These are phyloP conservation scores for Drosophila atripex DNA, from an alignment of 2,888 invertebrate genomes.

Conservation along the genomic window DNA sequence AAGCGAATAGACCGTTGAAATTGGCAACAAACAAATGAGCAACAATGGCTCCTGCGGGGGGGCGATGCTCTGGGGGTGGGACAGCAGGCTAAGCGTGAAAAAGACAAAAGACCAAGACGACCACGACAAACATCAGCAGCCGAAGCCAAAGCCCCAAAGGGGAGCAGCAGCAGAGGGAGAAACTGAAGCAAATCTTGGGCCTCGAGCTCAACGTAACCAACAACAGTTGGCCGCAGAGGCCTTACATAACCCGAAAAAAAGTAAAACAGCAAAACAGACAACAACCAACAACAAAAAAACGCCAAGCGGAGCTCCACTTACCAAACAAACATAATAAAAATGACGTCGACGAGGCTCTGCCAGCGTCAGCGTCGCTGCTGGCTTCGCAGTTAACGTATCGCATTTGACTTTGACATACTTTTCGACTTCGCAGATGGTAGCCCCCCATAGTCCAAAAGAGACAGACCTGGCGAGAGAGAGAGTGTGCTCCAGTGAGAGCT, in stretches of 20 bases:
- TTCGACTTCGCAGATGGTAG: conserved; percentile 58
- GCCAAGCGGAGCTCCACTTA: conserved; percentile 64
- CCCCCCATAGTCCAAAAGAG: conserved; percentile 17
- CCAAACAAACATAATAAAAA: conserved; percentile 77
- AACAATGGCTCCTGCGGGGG: conserved; percentile 29
- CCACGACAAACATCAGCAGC: conserved; percentile 45
- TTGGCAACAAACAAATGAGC: conserved; percentile 79
- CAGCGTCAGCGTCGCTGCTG: background rate
- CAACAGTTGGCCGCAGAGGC: conserved; percentile 49
- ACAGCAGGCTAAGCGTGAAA: conserved; percentile 58
- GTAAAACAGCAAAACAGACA: background rate
- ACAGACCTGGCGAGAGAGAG: conserved; percentile 15
- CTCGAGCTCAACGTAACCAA: conserved; percentile 45
- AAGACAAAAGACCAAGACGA: conserved; percentile 69
- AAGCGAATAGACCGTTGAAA: conserved; percentile 62
- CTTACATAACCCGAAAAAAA: conserved; percentile 36
- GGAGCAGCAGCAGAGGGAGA: conserved; percentile 4
- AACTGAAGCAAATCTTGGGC: conserved; percentile 44
- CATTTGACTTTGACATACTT: conserved; percentile 83
- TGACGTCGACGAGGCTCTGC: conserved; percentile 44
- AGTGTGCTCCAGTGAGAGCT: conserved; percentile 23
- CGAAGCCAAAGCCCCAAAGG: background rate
- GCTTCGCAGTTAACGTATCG: conserved; percentile 4
- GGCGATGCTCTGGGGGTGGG: conserved; percentile 4
- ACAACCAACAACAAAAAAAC: conserved; percentile 12